Conservation (phyloP, 2,797 vertebrate genomes). For the Halcyon smyrnensis region DNA sequence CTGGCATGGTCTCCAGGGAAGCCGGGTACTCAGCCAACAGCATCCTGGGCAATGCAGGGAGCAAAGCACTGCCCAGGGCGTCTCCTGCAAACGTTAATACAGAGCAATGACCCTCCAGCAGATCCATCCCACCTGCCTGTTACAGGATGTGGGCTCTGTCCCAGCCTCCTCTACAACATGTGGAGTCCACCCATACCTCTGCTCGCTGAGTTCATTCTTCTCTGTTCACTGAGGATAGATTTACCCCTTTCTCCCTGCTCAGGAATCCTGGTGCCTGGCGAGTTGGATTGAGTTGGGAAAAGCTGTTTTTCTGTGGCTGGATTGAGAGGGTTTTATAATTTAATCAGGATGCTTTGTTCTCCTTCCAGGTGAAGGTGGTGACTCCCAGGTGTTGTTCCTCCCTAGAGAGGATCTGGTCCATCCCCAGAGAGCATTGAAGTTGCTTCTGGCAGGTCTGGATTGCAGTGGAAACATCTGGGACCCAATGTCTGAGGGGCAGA, state of each 20-base stretch:
- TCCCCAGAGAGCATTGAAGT: not conserved
- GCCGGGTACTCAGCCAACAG: not conserved
- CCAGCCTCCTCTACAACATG: not conserved
- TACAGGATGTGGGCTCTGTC: not conserved
- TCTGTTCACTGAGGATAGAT: not conserved
- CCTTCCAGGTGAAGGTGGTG: not conserved
- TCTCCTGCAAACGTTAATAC: not conserved
- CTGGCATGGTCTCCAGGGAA: not conserved
- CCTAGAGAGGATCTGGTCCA: not conserved
- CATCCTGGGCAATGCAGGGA: accelerated
- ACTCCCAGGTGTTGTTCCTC: not conserved
- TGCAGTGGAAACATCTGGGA: not conserved
- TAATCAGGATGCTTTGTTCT: not conserved
- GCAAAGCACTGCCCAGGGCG: accelerated
- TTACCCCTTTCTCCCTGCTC: not conserved
- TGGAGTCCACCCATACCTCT: not conserved
- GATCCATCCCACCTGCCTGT: not conserved
- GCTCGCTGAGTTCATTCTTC: not conserved
- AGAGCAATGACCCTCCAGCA: accelerated
- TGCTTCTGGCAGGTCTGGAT: not conserved
- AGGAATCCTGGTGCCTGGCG: not conserved
- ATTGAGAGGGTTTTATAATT: not conserved
- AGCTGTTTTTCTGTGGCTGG: not conserved
- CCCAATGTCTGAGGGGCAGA: not conserved
- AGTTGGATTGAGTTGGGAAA: not conserved